Evolutionary conservation across 2,888 invertebrate genomes (phyloP).

Genomic region (Deilephila elpenor): DNA sequence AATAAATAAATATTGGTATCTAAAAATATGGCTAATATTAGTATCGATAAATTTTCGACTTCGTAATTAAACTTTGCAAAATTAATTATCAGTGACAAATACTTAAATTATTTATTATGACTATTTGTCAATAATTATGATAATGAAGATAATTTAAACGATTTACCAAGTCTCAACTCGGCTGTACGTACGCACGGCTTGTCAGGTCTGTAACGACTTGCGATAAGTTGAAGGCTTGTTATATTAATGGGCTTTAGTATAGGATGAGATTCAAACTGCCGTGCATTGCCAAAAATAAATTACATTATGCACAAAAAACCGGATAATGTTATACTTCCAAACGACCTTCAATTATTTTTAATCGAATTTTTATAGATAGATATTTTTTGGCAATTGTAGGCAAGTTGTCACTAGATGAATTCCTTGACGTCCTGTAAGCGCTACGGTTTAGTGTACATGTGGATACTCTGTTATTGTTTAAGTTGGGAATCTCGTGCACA

Average conservation of each 20-base stretch:
- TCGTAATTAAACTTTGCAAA: too few species aligned
- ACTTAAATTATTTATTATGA: too few species aligned
- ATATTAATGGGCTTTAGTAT: constrained; percentile 26
- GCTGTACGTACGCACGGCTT: constrained; percentile 7
- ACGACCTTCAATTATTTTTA: neutral
- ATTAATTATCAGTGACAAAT: too few species aligned
- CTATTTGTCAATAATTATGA: too few species aligned
- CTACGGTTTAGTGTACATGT: constrained; percentile 20
- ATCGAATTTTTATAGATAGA: neutral
- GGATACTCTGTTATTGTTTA: constrained; percentile 42
- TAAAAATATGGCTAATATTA: neutral
- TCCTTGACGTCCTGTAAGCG: constrained; percentile 16
- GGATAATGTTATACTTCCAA: neutral
- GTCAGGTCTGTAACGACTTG: neutral
- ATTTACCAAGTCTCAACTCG: neutral
- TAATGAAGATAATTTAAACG: too few species aligned
- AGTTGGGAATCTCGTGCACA: constrained; percentile 53
- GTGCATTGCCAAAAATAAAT: constrained; percentile 1
- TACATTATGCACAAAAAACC: neutral
- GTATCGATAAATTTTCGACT: neutral
- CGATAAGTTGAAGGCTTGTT: constrained; percentile 22
- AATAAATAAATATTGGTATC: neutral
- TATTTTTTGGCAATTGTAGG: constrained; percentile 10
- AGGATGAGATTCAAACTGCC: constrained; percentile 4
- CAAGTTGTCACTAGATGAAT: constrained; percentile 14